Evolutionary conservation across 2,888 invertebrate genomes (phyloP), one percentile per base, ranked within the genome.

Genomic region (Drosophila austrosaltans): DNA sequence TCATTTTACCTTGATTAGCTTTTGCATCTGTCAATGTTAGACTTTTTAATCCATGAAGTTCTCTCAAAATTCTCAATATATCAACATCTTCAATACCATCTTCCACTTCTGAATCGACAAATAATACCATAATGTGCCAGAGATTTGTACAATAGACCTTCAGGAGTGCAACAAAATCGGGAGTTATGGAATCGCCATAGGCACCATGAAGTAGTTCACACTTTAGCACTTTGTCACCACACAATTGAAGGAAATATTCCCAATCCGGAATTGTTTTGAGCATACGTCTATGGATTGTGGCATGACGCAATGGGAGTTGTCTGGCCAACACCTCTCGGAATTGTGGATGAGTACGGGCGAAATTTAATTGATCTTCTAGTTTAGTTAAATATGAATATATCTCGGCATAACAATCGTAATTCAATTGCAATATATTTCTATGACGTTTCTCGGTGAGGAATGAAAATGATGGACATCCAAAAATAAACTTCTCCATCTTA

Each of bases 371-470:
- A 61, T 86, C 84, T 3, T 78, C 81, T 8, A 80, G 71, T 1
- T 61, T 54, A 20, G 12, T 66, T 2, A 84, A 25, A 42, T 83
- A 72, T 1, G 77, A 69, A 42, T 75, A 81, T 69, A 89, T 87
- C 32, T 79, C 57, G 53, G 62, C 39, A 54, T 61, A 67, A 39
- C 85, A 84, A n/a, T 87, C 82, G 32, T 84, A 87, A 40, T 89
- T 89, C 0, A 84, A 58, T 5, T 89, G 69, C 7, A 82, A 72
- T 36, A 82, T 63, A 54, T 39, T 57, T 42, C 30, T 58, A 16
- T 69, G 75, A n/a, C 61, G 58, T 12, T 70, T 82, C 39, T 59
- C 69, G 3, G 25, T 58, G 6, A 81, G 72, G 20, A 87, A 87
- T 10, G 72, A 68, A 25, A 87, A 70, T 2, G 12, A n/a, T 10